Evolutionary conservation across 2,797 vertebrate genomes (phyloP), one percentile per base, ranked within the genome.

Genomic region (Anas georgica): DNA sequence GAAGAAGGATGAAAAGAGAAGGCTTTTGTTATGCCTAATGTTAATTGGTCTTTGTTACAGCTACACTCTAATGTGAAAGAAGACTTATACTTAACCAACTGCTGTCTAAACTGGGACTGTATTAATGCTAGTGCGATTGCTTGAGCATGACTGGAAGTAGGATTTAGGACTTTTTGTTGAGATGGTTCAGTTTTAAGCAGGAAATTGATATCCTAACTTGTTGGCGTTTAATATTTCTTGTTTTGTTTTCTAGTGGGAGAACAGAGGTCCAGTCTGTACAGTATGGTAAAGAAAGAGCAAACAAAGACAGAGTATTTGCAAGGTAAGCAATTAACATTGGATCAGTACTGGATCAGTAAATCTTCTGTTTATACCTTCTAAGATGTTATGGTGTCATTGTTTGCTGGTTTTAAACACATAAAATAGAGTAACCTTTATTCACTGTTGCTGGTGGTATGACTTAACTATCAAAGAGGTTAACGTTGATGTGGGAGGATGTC

Each of bases 241-340:
- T 96, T 97, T 96, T 89, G 91, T 43, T 96, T 97, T 98, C 48
- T 95, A 99, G 99, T 59, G 99, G 99, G 85, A 98, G 99, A 98
- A 99, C 99, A 45, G 99, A 99, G 97, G 99, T 99, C 75, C 99
- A 99, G 91, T 99, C 99, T 94, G 99, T 99, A 92, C 99, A 99
- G 97, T 99, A 99, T 98, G 99, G 99, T 83, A 99, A 99, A 98
- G 99, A 99, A 97, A 99, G 99, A 95, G 99, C 99, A 96, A 98
- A 99, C 97, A 99, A 99, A 97, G 99, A 99, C 97, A 97, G 99
- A 91, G 98, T 99, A 72, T 99, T 99, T 98, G 99, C 99, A 97
- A 99, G 99, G 99, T 99, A 98, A 97, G 98, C 95, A 74, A 67
- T 54, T 89, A 78, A 22, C 29, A 3, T 91, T 95, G 67, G 26